These are phyloP conservation scores for Polypterus senegalus DNA, from an alignment of 2,113 vertebrate genomes.

Conservation along the genomic window DNA sequence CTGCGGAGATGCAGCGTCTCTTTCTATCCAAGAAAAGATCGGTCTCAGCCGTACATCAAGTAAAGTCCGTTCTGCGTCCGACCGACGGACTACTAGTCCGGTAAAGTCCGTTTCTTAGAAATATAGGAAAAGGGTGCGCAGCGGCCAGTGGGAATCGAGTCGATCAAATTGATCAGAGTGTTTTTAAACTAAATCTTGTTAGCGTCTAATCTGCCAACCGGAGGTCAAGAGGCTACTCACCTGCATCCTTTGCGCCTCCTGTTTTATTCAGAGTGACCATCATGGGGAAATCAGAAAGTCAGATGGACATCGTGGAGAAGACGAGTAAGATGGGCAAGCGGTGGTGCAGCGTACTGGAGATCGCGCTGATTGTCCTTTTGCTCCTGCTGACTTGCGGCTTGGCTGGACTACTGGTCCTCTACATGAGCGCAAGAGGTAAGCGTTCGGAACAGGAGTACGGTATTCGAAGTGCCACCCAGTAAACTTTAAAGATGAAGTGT, in stretches of 20 bases:
- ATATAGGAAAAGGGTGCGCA: not conserved
- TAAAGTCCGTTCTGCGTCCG: too few species aligned
- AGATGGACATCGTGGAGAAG: conserved; percentile 82
- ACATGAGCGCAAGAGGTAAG: conserved; percentile 62
- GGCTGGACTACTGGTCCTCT: conserved; percentile 68
- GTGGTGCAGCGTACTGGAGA: conserved; percentile 56
- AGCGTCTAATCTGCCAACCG: conserved; percentile 28
- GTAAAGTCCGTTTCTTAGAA: too few species aligned
- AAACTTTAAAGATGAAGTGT: not conserved
- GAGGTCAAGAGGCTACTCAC: conserved; percentile 22
- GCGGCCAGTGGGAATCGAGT: not conserved
- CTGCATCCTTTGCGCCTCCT: conserved; percentile 14
- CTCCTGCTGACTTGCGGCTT: conserved; percentile 69
- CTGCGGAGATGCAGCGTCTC: too few species aligned
- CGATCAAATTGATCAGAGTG: not conserved
- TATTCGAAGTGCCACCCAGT: not conserved
- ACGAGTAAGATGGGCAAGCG: conserved; percentile 54
- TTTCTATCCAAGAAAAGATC: too few species aligned
- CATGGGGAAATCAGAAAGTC: conserved; percentile 83
- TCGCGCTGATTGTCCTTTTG: conserved; percentile 64
- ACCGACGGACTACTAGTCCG: too few species aligned
- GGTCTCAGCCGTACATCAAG: too few species aligned
- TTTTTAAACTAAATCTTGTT: conserved; percentile 21
- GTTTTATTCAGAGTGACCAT: conserved; percentile 39
- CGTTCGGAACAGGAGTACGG: conserved; percentile 9